Conservation (phyloP, 2,797 vertebrate species). For the Acestrorhynchus altus region DNA sequence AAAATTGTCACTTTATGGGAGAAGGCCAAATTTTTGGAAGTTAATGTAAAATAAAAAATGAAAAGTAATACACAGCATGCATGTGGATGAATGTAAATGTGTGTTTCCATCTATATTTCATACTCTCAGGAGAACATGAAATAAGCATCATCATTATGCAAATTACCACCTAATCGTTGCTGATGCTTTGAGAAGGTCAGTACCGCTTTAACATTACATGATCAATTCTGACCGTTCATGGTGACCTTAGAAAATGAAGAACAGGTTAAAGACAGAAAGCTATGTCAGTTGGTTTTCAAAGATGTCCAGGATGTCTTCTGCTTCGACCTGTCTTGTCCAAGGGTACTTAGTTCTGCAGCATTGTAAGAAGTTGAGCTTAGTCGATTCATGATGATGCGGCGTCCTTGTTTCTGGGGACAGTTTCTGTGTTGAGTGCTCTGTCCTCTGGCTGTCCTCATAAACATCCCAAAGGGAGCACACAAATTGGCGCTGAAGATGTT, state of each 20-base stretch:
- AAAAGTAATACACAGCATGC: no score
- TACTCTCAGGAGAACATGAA: no score
- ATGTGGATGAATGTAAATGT: no score
- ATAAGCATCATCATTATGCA: no score
- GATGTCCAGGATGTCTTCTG: neutral
- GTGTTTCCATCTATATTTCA: no score
- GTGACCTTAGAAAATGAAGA: no score
- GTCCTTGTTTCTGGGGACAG: constrained; percentile 21
- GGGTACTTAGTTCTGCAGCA: neutral
- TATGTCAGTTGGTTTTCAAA: neutral
- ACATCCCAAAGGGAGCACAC: constrained; percentile 27
- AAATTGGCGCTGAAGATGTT: constrained; percentile 25
- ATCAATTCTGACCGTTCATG: no score
- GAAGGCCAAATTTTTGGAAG: no score
- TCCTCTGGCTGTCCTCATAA: constrained; percentile 48
- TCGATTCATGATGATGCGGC: constrained; percentile 7
- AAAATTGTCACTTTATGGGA: no score
- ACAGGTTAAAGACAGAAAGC: neutral
- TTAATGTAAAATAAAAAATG: no score
- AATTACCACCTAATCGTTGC: neutral
- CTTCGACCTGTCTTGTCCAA: neutral
- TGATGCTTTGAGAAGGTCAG: neutral
- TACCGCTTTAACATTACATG: no score
- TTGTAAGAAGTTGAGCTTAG: neutral
- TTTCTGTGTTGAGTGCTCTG: constrained; percentile 30